Evolutionary conservation across 53 echinoderm and acorn worm genomes (phyloP).

Genomic region (Arbacia lixula): DNA sequence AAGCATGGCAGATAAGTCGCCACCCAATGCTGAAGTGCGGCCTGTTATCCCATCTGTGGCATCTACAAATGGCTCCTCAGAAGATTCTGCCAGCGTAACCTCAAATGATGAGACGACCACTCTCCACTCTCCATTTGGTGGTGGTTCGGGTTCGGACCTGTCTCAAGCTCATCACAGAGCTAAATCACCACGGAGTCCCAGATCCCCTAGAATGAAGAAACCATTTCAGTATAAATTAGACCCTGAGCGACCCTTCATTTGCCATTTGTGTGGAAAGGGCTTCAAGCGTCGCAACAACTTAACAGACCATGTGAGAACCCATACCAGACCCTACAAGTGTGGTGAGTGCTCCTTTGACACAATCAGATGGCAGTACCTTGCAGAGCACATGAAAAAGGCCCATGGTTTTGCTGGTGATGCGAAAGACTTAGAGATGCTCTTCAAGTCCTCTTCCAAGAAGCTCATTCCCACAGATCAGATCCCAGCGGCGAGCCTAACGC

Average conservation of each 20-base stretch:
- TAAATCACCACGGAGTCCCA: constrained; percentile 53
- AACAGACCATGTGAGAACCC: constrained; percentile 92
- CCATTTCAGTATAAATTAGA: constrained; percentile 41
- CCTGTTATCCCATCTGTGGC: neutral
- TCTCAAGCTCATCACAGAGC: constrained; percentile 32
- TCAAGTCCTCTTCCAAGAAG: constrained; percentile 92
- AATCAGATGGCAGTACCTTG: constrained; percentile 96
- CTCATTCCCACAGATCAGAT: constrained; percentile 94
- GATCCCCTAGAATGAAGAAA: constrained; percentile 13
- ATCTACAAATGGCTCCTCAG: neutral
- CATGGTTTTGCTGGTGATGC: constrained; percentile 94
- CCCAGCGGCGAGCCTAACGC: constrained; percentile 82
- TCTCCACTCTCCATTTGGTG: constrained; percentile 41
- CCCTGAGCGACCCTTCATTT: constrained; percentile 90
- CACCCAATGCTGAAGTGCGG: constrained; percentile 41
- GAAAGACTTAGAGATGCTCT: constrained; percentile 88
- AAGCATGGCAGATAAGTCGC: constrained; percentile 2
- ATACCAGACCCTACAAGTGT: constrained; percentile 96
- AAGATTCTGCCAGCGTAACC: constrained; percentile 6
- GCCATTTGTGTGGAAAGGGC: constrained; percentile 94
- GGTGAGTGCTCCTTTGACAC: constrained; percentile 95
- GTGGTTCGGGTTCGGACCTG: constrained; percentile 3
- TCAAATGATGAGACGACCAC: neutral
- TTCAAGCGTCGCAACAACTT: constrained; percentile 97
- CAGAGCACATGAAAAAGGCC: constrained; percentile 88